Evolutionary conservation across 2,797 vertebrate species (phyloP), one percentile per base, ranked within the genome.

Genomic region (Gambusia yucatana): DNA sequence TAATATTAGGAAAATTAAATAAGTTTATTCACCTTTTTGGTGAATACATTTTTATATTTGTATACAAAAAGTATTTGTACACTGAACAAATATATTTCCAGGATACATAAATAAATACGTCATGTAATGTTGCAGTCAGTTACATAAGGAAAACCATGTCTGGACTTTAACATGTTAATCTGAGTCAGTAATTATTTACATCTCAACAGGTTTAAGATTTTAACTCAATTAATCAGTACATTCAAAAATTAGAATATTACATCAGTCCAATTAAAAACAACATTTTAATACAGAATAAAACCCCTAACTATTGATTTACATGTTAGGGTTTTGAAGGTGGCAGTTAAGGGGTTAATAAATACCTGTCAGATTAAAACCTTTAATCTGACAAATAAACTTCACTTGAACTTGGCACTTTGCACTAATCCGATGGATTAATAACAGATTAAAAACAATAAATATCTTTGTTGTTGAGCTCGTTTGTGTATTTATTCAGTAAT

Each of bases 1-100:
- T 57, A 50, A 57, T 57, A n/a, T 57, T 57, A 57, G n/a, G 57
- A 61, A 61, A 61, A 61, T 59, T 13, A 61, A 33, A 61, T 61
- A 6, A 17, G 1, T 17, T 16, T 63, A 63, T 63, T 63, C 30
- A 63, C 16, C 6, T 36, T 36, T 0, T 1, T 50, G 20, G 48
- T 22, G 48, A 50, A 50, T 50, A 50, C 8, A 50, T 2, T 2
- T 22, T 2, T 50, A 50, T 8, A 50, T 22, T 20, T 48, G 5
- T 48, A 20, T 6, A 20, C 17, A 48, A 47, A 48, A 48, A 17
- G 16, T 5, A 61, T 61, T 36, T 36, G 30, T 36, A 9, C 30
- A 20, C 6, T 63, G 59, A 36, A 20, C 3, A 1, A 33, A 63
- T 33, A 11, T n/a, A 55, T 55, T n/a, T n/a, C 8, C 9, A 55